Percentiles rank a stretch among this genome's conserved stretches.
These are phyloP conservation scores for Morpho helenor DNA, from an alignment of 2,888 invertebrate genomes.

Conservation along the genomic window DNA sequence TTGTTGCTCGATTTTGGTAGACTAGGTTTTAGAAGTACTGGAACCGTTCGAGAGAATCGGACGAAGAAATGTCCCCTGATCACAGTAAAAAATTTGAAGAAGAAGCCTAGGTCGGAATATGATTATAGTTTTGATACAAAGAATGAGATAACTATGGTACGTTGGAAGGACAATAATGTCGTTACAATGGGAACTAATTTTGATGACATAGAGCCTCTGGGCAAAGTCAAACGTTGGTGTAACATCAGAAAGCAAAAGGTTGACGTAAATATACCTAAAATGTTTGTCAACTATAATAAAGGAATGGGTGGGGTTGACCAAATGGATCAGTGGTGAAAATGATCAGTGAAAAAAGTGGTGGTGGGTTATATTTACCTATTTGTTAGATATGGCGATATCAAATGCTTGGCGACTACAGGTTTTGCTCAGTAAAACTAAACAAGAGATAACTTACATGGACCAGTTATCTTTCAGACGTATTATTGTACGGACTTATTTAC, in stretches of 20 bases:
- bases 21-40: no score
- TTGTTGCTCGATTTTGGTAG: no score
- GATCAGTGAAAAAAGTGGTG: conserved; percentile 34
- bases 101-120: conserved; percentile 28
- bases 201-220: conserved; percentile 29
- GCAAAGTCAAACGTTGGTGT: conserved; percentile 31
- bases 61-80: conserved; percentile 30
- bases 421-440: conserved; percentile 21
- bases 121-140: conserved; percentile 32
- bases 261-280: conserved; percentile 29
- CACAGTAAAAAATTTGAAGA: conserved; percentile 30
- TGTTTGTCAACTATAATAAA: conserved; percentile 31
- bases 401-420: conserved; percentile 30
- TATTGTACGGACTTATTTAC: conserved; percentile 25
- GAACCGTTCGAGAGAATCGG: conserved; percentile 29
- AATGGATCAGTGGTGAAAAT: no score
- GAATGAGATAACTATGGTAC: conserved; percentile 29
- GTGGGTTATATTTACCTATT: conserved; percentile 32
- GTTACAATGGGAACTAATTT: conserved; percentile 31
- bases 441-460: conserved; percentile 26
- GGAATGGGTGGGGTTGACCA: conserved; percentile 33
- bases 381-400: conserved; percentile 30
- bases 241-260: conserved; percentile 24
- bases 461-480: conserved; percentile 1
- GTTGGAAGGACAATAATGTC: conserved; percentile 34